Evolutionary conservation across 2,888 invertebrate species (phyloP), one percentile per base, ranked within the genome.

Genomic region (Leucozona laternaria): DNA sequence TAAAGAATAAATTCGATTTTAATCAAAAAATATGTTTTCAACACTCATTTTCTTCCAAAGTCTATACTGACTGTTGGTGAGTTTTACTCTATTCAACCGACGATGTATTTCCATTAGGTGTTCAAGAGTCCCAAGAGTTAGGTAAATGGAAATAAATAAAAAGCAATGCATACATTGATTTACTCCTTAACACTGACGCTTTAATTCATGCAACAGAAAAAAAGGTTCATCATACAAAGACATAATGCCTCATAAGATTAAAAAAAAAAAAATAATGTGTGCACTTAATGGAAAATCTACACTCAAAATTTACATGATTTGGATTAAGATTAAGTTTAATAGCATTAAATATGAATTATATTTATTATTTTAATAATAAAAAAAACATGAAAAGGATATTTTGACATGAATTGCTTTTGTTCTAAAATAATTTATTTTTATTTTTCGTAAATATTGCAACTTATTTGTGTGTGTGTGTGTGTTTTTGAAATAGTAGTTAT

Each of bases 311-410:
- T n/a, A 37, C 8, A 40, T 15, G 8, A n/a, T 40, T 60, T 60
- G 58, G 37, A 22, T 40, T 60, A 22, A 60, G 22, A 13, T 20
- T 60, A 60, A 60, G 40, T 60, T 48, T 25, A 66, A 6, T 31
- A 17, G 31, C 4, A 57, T 57, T 57, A 57, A 31, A 31, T 34
- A 57, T 31, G 11, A 31, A 31, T 31, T 57, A 31, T 66, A 45
- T 66, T 66, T 66, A 48, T 45, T 66, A 43, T 31, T 48, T 66
- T 22, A 66, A 64, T 45, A 64, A 40, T 55, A 37, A 15, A 64
- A 43, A 15, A 45, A 60, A 37, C 15, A 60, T 40, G 37, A 40
- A 60, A 60, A 25, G 8, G 8, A 60, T 22, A 7, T 22, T 22
- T 40, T 40, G 22, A 40, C 22, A 60, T 15, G 4, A 22, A 60